These are phyloP conservation scores for Eulimnadia texana DNA, from an alignment of 1,140 invertebrate genomes.

Conservation along the genomic window DNA sequence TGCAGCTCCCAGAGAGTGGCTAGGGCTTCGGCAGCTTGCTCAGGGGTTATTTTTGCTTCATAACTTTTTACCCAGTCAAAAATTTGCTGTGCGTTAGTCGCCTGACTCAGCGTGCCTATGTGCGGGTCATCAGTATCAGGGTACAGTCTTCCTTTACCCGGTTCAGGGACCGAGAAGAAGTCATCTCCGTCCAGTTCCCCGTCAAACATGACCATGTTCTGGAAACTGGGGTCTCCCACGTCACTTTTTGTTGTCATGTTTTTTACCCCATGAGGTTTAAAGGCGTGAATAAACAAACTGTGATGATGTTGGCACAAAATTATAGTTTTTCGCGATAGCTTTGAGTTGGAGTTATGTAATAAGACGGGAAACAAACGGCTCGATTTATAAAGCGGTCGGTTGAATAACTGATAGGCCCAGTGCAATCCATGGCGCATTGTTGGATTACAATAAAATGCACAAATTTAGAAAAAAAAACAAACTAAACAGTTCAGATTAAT, in stretches of 20 bases:
- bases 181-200: not conserved
- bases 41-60: not conserved
- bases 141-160: slow-evolving; percentile 2
- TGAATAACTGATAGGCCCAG: too few relatives aligned
- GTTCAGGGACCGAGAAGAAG: not conserved
- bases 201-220: not conserved
- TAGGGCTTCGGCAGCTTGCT: slow-evolving; percentile 21
- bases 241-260: not conserved
- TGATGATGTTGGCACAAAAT: too few relatives aligned
- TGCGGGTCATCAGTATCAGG: slow-evolving; percentile 3
- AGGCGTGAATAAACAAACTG: not conserved
- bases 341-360: too few relatives aligned
- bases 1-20: slow-evolving; percentile 21
- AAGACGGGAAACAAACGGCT: too few relatives aligned
- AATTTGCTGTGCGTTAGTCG: not conserved
- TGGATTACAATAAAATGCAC: too few relatives aligned
- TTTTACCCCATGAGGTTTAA: not conserved
- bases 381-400: too few relatives aligned
- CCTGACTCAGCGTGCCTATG: not conserved
- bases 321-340: too few relatives aligned
- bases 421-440: too few relatives aligned
- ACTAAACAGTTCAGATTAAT: too few relatives aligned
- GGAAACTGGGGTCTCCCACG: not conserved
- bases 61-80: not conserved
- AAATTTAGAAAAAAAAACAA: too few relatives aligned